phyloP scores from a whole-genome alignment of 2,888 invertebrate species.

The Trisateles emortualis region DNA sequence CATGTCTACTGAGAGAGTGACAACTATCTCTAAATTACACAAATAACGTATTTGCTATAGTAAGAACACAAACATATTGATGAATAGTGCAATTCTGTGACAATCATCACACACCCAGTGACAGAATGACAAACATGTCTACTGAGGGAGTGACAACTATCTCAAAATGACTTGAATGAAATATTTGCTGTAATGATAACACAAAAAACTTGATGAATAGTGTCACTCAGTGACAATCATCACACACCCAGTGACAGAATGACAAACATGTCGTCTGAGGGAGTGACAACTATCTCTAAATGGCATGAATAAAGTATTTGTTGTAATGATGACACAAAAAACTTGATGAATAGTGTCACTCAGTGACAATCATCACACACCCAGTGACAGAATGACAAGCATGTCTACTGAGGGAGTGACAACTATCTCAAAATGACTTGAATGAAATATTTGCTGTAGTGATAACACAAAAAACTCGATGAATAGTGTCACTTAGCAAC shows the following conservation, averaged over 20 bases:
- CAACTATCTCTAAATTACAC: background rate
- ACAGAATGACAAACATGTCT: constrained; percentile 38
- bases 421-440: no score
- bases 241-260: constrained; percentile 3
- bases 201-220: background rate
- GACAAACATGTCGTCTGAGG: constrained; percentile 34
- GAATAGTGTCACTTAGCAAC: no score
- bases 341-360: background rate
- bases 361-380: no score
- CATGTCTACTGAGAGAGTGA: constrained; percentile 22
- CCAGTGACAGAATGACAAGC: no score
- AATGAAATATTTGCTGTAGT: no score
- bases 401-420: no score
- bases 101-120: constrained; percentile 47
- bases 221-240: background rate
- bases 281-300: constrained; percentile 20
- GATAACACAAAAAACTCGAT: no score
- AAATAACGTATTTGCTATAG: background rate
- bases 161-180: constrained; percentile 6
- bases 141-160: constrained; percentile 25
- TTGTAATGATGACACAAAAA: background rate
- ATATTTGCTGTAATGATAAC: background rate
- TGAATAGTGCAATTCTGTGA: background rate
- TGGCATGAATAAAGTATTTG: background rate
- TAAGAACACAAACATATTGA: background rate